phyloP scores from a whole-genome alignment of 2,797 vertebrate species.

The Eupleurogrammus muticus region DNA sequence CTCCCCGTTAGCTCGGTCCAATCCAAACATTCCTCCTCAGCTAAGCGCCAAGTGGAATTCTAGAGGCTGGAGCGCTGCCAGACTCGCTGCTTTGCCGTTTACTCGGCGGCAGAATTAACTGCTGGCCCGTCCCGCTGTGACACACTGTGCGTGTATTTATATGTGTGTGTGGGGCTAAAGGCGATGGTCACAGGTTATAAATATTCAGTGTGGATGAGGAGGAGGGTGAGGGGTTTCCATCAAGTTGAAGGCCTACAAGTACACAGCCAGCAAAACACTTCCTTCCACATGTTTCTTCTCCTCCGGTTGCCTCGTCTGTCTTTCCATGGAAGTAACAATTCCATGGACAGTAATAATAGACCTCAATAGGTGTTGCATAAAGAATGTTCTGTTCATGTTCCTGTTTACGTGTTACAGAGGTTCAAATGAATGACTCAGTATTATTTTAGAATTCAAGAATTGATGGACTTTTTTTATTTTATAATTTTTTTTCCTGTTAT shows the following conservation, averaged over 20 bases:
- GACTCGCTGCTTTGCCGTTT: slow-evolving; percentile 6
- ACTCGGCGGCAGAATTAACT: slow-evolving; percentile 26
- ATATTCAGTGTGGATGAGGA: slow-evolving; percentile 20
- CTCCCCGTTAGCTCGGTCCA: background rate
- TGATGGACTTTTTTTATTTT: no score
- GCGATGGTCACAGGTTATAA: background rate
- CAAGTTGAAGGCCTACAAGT: slow-evolving; percentile 11
- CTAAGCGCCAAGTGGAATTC: slow-evolving; percentile 32
- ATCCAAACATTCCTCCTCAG: slow-evolving; percentile 42
- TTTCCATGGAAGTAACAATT: no score
- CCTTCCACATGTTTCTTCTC: no score
- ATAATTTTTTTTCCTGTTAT: no score
- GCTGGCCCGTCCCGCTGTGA: slow-evolving; percentile 19
- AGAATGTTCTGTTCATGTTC: no score
- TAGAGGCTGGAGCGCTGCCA: background rate
- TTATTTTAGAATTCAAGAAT: no score
- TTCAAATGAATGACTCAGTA: no score
- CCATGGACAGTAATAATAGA: no score
- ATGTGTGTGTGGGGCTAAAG: slow-evolving; percentile 3
- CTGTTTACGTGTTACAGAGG: no score
- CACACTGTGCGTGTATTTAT: background rate
- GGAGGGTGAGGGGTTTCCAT: slow-evolving; percentile 4
- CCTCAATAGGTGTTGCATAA: no score
- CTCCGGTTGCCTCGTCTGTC: no score
- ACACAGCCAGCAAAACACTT: background rate